A percentile compares a stretch with the other conserved stretches of the same genome.
Conservation (phyloP, 2,888 invertebrate genomes). For the Pollenia griseotomentosa region DNA sequence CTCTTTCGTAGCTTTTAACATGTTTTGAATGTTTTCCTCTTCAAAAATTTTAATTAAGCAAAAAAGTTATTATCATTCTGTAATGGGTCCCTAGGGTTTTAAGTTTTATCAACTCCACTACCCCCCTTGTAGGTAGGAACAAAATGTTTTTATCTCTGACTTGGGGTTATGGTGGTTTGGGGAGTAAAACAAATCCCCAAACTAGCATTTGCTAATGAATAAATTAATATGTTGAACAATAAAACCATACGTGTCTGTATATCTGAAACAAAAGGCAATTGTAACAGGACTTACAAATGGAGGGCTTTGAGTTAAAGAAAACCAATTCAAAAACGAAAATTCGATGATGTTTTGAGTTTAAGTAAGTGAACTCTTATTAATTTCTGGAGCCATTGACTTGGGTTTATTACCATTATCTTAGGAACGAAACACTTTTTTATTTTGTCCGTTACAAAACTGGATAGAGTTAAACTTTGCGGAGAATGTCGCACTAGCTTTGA, state of each 20-base stretch:
- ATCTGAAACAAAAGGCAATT: not conserved
- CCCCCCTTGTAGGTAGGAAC: not conserved
- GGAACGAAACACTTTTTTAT: no score
- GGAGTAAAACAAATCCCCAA: constrained; percentile 38
- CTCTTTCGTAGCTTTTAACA: not conserved
- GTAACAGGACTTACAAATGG: not conserved
- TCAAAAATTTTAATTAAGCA: constrained; percentile 42
- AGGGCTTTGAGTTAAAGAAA: no score
- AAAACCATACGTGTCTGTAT: constrained; percentile 30
- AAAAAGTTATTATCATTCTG: constrained; percentile 13
- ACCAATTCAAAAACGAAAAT: no score
- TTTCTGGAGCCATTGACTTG: no score
- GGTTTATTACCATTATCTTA: no score
- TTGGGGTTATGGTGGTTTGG: not conserved
- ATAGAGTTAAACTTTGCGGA: no score
- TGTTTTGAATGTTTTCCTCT: not conserved
- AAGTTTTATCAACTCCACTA: constrained; percentile 7
- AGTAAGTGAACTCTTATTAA: no score
- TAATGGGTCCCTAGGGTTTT: constrained; percentile 47
- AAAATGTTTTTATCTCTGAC: not conserved
- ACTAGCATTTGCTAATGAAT: constrained; percentile 67
- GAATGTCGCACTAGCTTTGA: no score
- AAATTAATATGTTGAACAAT: constrained; percentile 59
- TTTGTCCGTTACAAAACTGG: no score
- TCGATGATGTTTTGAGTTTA: no score